Conservation (phyloP, 1,140 invertebrate genomes). For the Cyclina sinensis region DNA sequence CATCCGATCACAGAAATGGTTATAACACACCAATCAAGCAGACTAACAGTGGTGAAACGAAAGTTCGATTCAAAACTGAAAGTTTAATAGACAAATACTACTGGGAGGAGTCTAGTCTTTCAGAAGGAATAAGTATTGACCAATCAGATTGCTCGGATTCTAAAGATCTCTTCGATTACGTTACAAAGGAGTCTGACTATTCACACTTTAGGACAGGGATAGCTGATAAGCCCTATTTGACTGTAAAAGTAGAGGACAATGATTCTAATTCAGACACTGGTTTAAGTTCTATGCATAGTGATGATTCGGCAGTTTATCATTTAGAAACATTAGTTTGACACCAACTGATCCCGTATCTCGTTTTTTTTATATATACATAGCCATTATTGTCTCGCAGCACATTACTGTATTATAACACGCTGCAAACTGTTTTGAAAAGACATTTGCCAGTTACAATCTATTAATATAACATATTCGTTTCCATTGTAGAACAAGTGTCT, state of each 20-base stretch:
- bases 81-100: constrained; percentile 58
- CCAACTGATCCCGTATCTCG: background rate
- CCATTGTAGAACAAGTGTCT: too few relatives aligned
- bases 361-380: too few relatives aligned
- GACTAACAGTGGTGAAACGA: constrained; percentile 48
- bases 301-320: constrained; percentile 67
- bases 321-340: constrained; percentile 66
- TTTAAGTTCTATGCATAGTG: constrained; percentile 81
- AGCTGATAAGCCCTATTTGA: constrained; percentile 89
- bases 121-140: constrained; percentile 68
- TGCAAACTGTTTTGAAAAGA: too few relatives aligned
- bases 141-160: constrained; percentile 66
- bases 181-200: constrained; percentile 15
- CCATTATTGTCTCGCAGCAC: too few relatives aligned
- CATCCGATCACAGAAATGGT: constrained; percentile 44
- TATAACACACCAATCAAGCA: constrained; percentile 23
- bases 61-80: constrained; percentile 66
- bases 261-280: constrained; percentile 89
- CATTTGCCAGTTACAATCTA: too few relatives aligned
- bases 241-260: constrained; percentile 87
- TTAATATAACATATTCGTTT: too few relatives aligned
- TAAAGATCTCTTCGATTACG: constrained; percentile 65
- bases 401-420: too few relatives aligned
- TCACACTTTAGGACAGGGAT: constrained; percentile 37
- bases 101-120: constrained; percentile 70